A percentile compares a stretch with the other conserved stretches of the same genome.
Conservation (phyloP, 2,888 invertebrate species). For the Pammene aurita region DNA sequence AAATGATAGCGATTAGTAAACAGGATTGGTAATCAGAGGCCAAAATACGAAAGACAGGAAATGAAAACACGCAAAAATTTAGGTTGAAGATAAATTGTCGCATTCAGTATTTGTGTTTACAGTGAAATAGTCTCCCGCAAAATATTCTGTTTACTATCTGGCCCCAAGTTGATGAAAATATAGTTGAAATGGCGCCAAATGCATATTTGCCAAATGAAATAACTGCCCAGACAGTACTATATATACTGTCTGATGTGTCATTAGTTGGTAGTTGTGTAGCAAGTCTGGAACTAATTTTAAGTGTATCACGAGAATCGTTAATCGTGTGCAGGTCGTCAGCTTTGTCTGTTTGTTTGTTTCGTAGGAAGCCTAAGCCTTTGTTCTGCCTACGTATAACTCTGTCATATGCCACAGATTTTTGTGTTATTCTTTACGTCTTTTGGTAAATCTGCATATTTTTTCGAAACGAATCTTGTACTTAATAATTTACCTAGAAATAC, state of each 20-base stretch:
- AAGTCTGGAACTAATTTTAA: conserved; percentile 55
- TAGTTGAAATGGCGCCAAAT: conserved; percentile 75
- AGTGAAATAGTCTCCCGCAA: conserved; percentile 48
- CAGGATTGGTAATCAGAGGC: background rate
- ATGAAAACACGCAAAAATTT: background rate
- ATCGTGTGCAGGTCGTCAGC: background rate
- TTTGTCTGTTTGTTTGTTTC: conserved; percentile 16
- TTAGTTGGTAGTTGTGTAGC: conserved; percentile 43
- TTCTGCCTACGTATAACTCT: background rate
- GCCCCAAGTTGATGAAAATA: conserved; percentile 61
- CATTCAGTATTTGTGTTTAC: conserved; percentile 19
- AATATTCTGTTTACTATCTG: conserved; percentile 64
- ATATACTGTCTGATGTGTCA: conserved; percentile 50
- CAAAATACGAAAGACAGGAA: background rate
- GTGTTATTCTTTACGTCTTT: background rate
- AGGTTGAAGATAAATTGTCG: background rate
- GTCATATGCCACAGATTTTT: background rate
- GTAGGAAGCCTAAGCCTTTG: background rate
- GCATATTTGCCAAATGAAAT: conserved; percentile 73
- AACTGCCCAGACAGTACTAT: conserved; percentile 70
- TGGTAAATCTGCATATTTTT: too few relatives aligned
- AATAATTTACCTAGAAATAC: too few relatives aligned
- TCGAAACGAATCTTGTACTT: too few relatives aligned
- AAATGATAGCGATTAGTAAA: background rate
- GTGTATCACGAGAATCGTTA: conserved; percentile 38